Percentiles rank a stretch among this genome's conserved stretches.
Evolutionary conservation across 2,888 invertebrate genomes (phyloP).

Genomic region (Lysandra coridon): DNA sequence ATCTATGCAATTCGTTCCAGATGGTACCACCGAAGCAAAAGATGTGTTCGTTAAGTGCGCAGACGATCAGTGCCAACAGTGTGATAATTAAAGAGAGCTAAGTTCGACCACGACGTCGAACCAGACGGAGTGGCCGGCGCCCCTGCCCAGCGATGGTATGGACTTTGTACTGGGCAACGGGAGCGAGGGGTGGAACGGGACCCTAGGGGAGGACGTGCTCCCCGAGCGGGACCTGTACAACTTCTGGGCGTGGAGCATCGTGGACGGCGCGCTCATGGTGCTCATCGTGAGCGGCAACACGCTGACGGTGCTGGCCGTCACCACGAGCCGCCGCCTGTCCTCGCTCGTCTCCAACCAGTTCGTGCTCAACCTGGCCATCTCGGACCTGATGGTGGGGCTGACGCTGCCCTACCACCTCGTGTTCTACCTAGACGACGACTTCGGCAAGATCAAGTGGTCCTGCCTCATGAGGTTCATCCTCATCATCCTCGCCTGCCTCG

Average conservation of each 20-base stretch:
- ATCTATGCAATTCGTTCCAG: conserved; percentile 11
- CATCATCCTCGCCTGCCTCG: conserved; percentile 87
- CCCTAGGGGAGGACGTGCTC: conserved; percentile 52
- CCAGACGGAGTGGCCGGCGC: conserved; percentile 67
- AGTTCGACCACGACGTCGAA: conserved; percentile 72
- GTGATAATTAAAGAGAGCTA: conserved; percentile 61
- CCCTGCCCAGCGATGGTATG: conserved; percentile 77
- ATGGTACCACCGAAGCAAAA: conserved; percentile 37
- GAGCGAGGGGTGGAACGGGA: conserved; percentile 64
- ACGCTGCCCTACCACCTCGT: conserved; percentile 89
- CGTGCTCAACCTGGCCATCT: conserved; percentile 88
- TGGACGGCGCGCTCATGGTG: conserved; percentile 83
- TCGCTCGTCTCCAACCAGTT: conserved; percentile 88
- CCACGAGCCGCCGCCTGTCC: conserved; percentile 84
- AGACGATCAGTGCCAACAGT: conserved; percentile 47
- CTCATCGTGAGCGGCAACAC: conserved; percentile 87
- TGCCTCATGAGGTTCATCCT: conserved; percentile 87
- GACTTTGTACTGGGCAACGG: conserved; percentile 70
- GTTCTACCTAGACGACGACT: conserved; percentile 83
- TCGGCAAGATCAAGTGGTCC: conserved; percentile 81
- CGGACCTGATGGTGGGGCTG: conserved; percentile 88
- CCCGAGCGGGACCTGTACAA: conserved; percentile 59
- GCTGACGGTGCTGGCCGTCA: conserved; percentile 87
- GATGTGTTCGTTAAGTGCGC: conserved; percentile 49
- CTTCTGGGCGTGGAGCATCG: conserved; percentile 82